Base-by-base conservation (phyloP, 2,113 vertebrate species). In the cat (Felis catus) region DNA sequence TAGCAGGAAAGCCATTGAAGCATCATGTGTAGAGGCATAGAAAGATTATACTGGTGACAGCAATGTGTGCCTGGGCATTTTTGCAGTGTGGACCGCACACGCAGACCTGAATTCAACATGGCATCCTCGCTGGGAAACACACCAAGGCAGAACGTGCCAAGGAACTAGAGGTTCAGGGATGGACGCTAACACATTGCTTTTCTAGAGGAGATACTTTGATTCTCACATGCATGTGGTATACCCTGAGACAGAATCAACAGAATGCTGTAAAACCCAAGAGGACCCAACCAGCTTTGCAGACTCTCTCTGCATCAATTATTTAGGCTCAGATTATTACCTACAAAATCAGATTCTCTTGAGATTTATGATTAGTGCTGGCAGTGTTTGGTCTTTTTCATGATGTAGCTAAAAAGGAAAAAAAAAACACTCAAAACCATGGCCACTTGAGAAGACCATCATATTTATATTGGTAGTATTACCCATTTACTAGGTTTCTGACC, bases 11-110 rank as follows among this genome's bases (percentile, higher is more conserved):
- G 36, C 29, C 55, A 36, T 0, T 3, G 82, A 36, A 18, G 19
- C 2, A 3, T 39, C 11, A 0, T 55, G 2, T 29, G 48, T 1
- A 31, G 39, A 79, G 13, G 23, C 1, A 1, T 71, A 2, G 68
- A 33, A 51, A 80, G 27, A 14, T 61, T 36, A 23, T 19, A 21
- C 31, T n/a, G 48, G 23, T 36, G 94, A 66, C 16, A 12, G 65
- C 25, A 31, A 25, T 33, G 36, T 27, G 10, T n/a, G 33, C 36
- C 23, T 18, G 4, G 36, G 9, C 13, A 19, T 45, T 39, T 21
- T 39, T 29, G 3, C 39, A 73, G 11, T 61, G 16, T 55, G 36
- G 31, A 66, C 55, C 41, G 2, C n/a, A 51, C 11, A 25, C 11
- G 2, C 7, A 10, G 11, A 53, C 9, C 9, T 13, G 39, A n/a